Conservation (phyloP, 2,113 vertebrate genomes). For the Ranitomeya imitator region DNA sequence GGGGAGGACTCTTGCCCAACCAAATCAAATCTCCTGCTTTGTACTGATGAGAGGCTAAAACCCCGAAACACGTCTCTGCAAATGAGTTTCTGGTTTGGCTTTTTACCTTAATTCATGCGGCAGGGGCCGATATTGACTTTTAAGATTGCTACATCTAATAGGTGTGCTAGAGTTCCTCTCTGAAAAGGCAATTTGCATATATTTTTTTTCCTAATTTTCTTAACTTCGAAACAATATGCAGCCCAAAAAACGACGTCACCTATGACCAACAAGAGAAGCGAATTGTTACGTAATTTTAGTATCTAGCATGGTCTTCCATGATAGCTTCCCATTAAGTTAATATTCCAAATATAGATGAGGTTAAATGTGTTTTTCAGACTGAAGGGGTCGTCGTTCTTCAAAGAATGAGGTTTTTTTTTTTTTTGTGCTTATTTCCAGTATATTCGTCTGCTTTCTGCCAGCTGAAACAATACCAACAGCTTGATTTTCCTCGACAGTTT, state of each 20-base stretch:
- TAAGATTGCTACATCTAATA: no score
- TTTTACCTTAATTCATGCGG: no score
- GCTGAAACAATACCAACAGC: conserved; percentile 53
- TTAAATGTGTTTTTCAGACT: conserved; percentile 45
- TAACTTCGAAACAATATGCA: background rate
- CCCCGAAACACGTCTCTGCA: no score
- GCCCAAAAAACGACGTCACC: background rate
- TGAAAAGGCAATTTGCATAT: no score
- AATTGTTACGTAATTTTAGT: background rate
- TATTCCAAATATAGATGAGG: background rate
- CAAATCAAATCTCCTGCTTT: no score
- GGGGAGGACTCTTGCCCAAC: no score
- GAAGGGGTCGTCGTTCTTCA: conserved; percentile 51
- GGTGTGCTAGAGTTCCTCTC: no score
- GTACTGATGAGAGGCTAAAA: no score
- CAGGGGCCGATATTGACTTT: no score
- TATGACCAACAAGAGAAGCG: background rate
- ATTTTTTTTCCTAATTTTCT: no score
- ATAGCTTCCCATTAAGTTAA: background rate
- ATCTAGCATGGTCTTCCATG: background rate
- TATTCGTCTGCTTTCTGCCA: conserved; percentile 44
- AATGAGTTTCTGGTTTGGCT: no score
- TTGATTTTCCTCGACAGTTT: conserved; percentile 58
- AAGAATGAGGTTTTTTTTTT: background rate
- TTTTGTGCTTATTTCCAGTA: conserved; percentile 38